These are phyloP conservation scores for Tachina lurida DNA, from an alignment of 2,888 invertebrate species.

Conservation along the genomic window DNA sequence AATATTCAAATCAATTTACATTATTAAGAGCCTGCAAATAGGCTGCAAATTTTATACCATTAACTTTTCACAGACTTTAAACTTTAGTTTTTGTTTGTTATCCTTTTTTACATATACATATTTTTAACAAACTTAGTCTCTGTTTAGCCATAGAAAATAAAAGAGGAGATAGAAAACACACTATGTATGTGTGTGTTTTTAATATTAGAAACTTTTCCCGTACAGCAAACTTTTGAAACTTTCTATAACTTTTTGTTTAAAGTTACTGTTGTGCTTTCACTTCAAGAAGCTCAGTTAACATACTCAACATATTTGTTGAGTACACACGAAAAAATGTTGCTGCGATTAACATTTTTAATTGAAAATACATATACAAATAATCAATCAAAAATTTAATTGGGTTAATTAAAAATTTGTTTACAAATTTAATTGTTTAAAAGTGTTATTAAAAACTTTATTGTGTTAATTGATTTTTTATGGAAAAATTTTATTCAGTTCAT, in stretches of 20 bases:
- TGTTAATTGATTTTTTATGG: too few relatives aligned
- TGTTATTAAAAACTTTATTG: too few relatives aligned
- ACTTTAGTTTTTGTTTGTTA: not conserved
- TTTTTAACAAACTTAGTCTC: not conserved
- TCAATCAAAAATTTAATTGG: too few relatives aligned
- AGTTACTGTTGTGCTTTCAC: too few relatives aligned
- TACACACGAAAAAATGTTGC: too few relatives aligned
- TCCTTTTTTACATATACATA: not conserved
- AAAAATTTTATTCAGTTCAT: too few relatives aligned
- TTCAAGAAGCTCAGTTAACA: not conserved
- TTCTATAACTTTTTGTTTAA: not conserved
- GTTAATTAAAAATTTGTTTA: too few relatives aligned
- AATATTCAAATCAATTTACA: not conserved
- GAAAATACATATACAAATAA: too few relatives aligned
- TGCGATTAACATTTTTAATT: too few relatives aligned
- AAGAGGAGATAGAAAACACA: not conserved
- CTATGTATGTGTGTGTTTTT: not conserved
- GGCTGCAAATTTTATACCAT: constrained; percentile 1
- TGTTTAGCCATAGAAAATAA: not conserved
- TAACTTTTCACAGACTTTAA: not conserved
- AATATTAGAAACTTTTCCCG: not conserved
- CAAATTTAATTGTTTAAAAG: too few relatives aligned
- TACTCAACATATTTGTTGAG: not conserved
- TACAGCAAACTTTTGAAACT: not conserved
- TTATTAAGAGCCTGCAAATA: not conserved